Conservation (phyloP, 2,888 invertebrate genomes). For the Drosophila yooni region DNA sequence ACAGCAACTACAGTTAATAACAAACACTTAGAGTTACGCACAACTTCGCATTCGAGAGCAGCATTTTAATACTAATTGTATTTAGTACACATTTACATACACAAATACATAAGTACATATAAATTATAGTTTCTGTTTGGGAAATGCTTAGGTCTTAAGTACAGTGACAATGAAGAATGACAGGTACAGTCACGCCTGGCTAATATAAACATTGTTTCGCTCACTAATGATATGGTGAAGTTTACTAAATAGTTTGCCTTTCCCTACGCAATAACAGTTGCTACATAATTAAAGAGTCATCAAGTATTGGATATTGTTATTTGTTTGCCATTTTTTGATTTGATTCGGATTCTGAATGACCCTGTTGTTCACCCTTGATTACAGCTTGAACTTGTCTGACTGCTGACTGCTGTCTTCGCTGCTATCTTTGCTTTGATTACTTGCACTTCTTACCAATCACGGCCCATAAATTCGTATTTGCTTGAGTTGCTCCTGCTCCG, state of each 20-base stretch:
- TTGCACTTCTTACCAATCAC: slow-evolving; percentile 23
- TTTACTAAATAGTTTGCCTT: slow-evolving; percentile 26
- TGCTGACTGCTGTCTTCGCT: slow-evolving; percentile 1
- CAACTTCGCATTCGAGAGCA: slow-evolving; percentile 17
- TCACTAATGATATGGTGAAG: slow-evolving; percentile 61
- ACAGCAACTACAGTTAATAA: slow-evolving; percentile 44
- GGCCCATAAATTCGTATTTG: slow-evolving; percentile 52
- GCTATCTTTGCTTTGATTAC: slow-evolving; percentile 10
- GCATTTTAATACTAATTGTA: slow-evolving; percentile 13
- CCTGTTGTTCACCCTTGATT: slow-evolving; percentile 44
- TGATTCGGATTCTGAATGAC: slow-evolving; percentile 41
- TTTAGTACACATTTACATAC: slow-evolving; percentile 5
- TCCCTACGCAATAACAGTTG: slow-evolving; percentile 19
- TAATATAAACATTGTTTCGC: slow-evolving; percentile 16
- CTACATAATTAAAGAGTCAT: slow-evolving; percentile 17
- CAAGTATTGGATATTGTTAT: slow-evolving; percentile 2
- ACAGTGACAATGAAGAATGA: slow-evolving; percentile 52
- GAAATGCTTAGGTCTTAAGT: slow-evolving; percentile 38
- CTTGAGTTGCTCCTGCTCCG: slow-evolving; percentile 10
- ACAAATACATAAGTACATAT: background rate
- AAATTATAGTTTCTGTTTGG: slow-evolving; percentile 13
- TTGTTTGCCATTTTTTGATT: slow-evolving; percentile 18
- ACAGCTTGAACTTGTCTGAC: slow-evolving; percentile 11
- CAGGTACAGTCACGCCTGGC: slow-evolving; percentile 59
- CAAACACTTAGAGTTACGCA: slow-evolving; percentile 35